Conservation (phyloP, 2,797 vertebrate genomes). For the Spinibarbus caldwelli region DNA sequence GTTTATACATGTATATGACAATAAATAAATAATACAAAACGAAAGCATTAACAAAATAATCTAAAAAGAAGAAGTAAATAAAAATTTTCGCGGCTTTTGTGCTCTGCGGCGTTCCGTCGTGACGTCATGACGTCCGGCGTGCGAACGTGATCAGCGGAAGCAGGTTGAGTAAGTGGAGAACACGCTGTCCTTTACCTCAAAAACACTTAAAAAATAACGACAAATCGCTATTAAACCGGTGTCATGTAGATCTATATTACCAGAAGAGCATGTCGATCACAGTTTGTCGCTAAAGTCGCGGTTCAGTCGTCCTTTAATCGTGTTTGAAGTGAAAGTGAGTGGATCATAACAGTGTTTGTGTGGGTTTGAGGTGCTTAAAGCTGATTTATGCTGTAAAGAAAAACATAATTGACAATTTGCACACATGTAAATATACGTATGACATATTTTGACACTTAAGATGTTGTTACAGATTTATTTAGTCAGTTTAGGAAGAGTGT, state of each 20-base stretch:
- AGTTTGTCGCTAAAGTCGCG: neutral
- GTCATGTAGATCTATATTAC: accelerated
- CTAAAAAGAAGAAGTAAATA: no score
- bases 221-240: no score
- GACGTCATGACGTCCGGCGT: neutral
- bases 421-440: neutral
- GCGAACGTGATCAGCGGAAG: slow-evolving; percentile 40
- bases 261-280: no score
- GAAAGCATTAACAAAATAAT: no score
- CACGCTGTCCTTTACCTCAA: slow-evolving; percentile 57
- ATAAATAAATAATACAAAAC: no score
- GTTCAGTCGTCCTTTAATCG: neutral
- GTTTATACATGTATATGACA: no score
- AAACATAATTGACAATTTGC: neutral
- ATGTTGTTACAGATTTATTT: neutral
- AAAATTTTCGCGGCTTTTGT: slow-evolving; percentile 1
- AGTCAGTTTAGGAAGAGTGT: no score
- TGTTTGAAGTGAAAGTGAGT: slow-evolving; percentile 19
- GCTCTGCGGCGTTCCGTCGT: slow-evolving; percentile 46
- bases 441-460: neutral
- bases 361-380: neutral
- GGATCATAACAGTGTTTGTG: neutral
- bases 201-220: neutral
- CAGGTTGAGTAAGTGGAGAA: slow-evolving; percentile 51
- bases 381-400: neutral